Conservation (phyloP, 2,797 vertebrate genomes). For the Sardinella longiceps region DNA sequence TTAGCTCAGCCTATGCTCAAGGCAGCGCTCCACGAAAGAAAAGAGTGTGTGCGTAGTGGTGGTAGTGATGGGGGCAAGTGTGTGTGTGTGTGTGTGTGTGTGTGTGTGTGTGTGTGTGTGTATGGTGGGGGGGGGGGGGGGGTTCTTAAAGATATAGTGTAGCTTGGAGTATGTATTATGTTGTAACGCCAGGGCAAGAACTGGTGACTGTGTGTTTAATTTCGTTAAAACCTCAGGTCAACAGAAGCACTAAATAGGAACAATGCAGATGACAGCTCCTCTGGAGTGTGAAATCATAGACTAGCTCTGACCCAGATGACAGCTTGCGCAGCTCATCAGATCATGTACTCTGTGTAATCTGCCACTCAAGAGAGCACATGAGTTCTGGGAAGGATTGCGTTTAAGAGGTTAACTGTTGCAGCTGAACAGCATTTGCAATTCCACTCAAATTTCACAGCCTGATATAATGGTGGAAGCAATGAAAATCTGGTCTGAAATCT, state of each 20-base stretch:
- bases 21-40: constrained; percentile 36
- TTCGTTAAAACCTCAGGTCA: constrained; percentile 44
- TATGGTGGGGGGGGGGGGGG: not conserved
- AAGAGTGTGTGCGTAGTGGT: not conserved
- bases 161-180: not conserved
- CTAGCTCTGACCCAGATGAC: constrained; percentile 54
- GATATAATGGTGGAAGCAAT: not conserved
- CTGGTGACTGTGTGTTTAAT: constrained; percentile 28
- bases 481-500: not conserved
- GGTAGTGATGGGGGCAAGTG: too few relatives aligned
- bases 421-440: constrained; percentile 25
- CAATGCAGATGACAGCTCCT: constrained; percentile 44
- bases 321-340: constrained; percentile 52
- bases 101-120: not conserved
- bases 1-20: constrained; percentile 60
- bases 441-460: constrained; percentile 10
- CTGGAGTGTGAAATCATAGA: constrained; percentile 47
- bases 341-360: constrained; percentile 55
- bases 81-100: constrained; percentile 13
- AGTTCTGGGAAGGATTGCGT: constrained; percentile 49
- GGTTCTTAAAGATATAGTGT: too few relatives aligned
- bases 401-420: constrained; percentile 43
- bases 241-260: constrained; percentile 29
- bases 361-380: constrained; percentile 52
- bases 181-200: constrained; percentile 22